These are phyloP conservation scores for Meiosimyza decipiens DNA, from an alignment of 2,888 invertebrate species.

Conservation along the genomic window DNA sequence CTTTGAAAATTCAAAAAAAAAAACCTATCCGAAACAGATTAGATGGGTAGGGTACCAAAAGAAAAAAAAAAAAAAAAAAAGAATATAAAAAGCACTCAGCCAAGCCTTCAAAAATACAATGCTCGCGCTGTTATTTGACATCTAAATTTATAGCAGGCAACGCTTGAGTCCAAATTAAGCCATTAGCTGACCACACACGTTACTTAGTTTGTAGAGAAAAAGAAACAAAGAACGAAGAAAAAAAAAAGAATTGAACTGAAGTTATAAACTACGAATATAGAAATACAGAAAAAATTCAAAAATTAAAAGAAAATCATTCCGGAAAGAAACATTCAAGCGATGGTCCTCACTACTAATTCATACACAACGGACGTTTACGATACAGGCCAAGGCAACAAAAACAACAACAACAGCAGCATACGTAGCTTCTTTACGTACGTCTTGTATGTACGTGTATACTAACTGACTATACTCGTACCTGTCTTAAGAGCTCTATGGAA, in stretches of 20 bases:
- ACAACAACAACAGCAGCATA: not conserved
- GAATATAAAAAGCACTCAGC: conserved; percentile 41
- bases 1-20: not conserved
- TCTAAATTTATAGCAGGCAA: conserved; percentile 31
- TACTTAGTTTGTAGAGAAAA: conserved; percentile 20
- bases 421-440: too few relatives aligned
- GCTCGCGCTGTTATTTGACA: conserved; percentile 1
- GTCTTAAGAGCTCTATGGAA: conserved; percentile 10
- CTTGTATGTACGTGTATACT: too few relatives aligned
- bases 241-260: conserved; percentile 4
- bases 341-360: conserved; percentile 58
- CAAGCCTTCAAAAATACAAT: conserved; percentile 12
- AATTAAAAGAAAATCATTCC: conserved; percentile 46
- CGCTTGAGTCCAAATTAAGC: conserved; percentile 39
- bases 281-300: conserved; percentile 37
- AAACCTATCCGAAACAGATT: too few relatives aligned
- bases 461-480: conserved; percentile 9
- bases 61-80: conserved; percentile 48
- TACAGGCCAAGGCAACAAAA: conserved; percentile 47
- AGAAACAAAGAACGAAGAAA: not conserved
- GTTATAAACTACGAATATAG: conserved; percentile 46
- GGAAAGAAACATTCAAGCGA: conserved; percentile 62
- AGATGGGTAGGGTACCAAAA: too few relatives aligned
- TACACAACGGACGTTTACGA: conserved; percentile 41
- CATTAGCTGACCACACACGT: conserved; percentile 39